Evolutionary conservation across 2,888 invertebrate species (phyloP).

Genomic region (Melipona bicolor): DNA sequence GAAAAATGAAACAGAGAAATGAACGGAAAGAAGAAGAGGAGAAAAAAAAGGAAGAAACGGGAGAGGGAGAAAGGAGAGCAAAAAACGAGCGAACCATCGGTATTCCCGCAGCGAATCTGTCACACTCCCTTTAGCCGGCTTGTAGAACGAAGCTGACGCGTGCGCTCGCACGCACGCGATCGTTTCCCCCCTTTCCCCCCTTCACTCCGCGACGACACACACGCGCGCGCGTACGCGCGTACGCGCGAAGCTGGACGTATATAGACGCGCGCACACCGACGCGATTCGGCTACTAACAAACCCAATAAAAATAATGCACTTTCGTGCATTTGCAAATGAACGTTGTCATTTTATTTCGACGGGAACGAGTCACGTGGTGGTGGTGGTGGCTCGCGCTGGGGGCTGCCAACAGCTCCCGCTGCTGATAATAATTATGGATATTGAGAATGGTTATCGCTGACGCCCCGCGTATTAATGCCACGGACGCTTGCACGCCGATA

Average conservation of each 20-base stretch:
- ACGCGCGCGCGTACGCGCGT: neutral
- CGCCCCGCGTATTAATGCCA: constrained; percentile 77
- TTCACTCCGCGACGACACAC: neutral
- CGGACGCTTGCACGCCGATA: constrained; percentile 65
- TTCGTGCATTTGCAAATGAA: constrained; percentile 80
- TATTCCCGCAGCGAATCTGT: constrained; percentile 67
- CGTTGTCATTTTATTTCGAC: constrained; percentile 80
- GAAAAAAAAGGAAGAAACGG: neutral
- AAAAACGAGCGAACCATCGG: constrained; percentile 56
- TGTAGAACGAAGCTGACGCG: constrained; percentile 58
- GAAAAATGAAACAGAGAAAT: constrained; percentile 29
- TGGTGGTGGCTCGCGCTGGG: constrained; percentile 53
- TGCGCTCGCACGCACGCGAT: constrained; percentile 47
- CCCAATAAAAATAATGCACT: constrained; percentile 80
- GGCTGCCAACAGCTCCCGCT: constrained; percentile 67
- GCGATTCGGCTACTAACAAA: constrained; percentile 76
- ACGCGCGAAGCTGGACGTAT: neutral
- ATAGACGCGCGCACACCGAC: constrained; percentile 25
- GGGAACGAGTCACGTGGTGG: constrained; percentile 71
- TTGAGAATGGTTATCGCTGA: constrained; percentile 81
- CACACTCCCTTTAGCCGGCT: constrained; percentile 64
- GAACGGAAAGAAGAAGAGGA: neutral
- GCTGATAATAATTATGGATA: constrained; percentile 81
- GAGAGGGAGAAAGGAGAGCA: neutral
- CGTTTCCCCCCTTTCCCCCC: constrained; percentile 2